Evolutionary conservation across 2,113 vertebrate species (phyloP).

Genomic region (Hucho hucho): DNA sequence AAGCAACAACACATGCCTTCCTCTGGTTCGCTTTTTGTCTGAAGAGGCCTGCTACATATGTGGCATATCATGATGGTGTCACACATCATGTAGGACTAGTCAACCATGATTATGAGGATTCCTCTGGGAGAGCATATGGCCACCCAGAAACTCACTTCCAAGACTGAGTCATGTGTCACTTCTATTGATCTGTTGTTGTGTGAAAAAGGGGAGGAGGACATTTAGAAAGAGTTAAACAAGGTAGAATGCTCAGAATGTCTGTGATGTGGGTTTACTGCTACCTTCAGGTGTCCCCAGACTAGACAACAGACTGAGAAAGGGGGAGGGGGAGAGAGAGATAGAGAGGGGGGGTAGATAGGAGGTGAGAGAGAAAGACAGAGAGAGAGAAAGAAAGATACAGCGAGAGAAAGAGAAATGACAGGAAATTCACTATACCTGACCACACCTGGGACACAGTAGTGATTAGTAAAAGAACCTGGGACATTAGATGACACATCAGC

Average conservation of each 20-base stretch:
- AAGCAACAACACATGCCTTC: neutral
- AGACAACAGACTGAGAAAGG: conserved; percentile 9
- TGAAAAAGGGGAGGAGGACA: conserved; percentile 36
- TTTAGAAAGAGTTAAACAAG: conserved; percentile 49
- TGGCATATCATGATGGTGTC: neutral
- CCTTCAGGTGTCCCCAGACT: conserved; percentile 40
- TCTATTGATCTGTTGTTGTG: neutral
- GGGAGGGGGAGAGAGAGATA: conserved; percentile 13
- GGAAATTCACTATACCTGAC: conserved; percentile 18
- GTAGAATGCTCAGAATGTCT: conserved; percentile 72
- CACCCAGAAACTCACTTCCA: neutral
- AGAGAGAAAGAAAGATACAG: conserved; percentile 8
- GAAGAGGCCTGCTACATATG: neutral
- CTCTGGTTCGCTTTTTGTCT: neutral
- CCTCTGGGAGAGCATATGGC: no score
- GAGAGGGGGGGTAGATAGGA: neutral
- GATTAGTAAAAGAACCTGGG: neutral
- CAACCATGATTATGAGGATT: no score
- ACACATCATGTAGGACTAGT: no score
- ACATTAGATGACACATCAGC: conserved; percentile 26
- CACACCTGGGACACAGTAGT: conserved; percentile 47
- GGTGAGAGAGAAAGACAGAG: neutral
- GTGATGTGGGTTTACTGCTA: conserved; percentile 52
- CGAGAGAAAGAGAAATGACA: conserved; percentile 26
- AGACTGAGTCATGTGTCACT: neutral